phyloP scores from a whole-genome alignment of 1,140 invertebrate species.

The Dysdera silvatica region DNA sequence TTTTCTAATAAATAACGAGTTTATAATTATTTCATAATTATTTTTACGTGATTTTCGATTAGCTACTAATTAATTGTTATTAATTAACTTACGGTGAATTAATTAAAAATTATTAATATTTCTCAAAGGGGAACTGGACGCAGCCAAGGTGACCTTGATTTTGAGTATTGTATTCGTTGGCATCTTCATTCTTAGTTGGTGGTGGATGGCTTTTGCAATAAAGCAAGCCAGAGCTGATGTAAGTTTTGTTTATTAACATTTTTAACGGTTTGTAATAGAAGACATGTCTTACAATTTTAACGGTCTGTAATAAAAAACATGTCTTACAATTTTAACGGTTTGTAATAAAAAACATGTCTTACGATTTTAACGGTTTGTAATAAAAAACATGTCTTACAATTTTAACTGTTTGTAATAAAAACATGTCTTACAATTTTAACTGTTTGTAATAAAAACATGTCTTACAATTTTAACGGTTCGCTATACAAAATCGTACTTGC shows the following conservation, averaged over 20 bases:
- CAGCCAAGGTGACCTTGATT: slow-evolving; percentile 33
- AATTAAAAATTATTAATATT: not conserved
- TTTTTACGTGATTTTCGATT: not conserved
- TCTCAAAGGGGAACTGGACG: slow-evolving; percentile 32
- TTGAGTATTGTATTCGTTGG: slow-evolving; percentile 34
- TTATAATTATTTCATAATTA: not conserved
- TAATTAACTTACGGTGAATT: not conserved
- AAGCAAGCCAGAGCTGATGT: slow-evolving; percentile 33
- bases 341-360: not conserved
- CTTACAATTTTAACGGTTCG: not conserved
- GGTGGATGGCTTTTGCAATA: slow-evolving; percentile 35
- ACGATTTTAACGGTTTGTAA: not conserved
- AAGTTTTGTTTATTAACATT: slow-evolving; percentile 10
- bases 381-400: not conserved
- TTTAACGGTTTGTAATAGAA: not conserved
- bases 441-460: too few species aligned
- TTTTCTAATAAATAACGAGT: too few species aligned
- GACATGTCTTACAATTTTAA: not conserved
- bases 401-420: too few species aligned
- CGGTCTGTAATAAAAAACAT: not conserved
- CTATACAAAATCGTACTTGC: too few species aligned
- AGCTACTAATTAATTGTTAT: too few species aligned
- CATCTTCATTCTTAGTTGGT: slow-evolving; percentile 35
- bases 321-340: not conserved
- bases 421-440: too few species aligned